Evolutionary conservation across 2,888 invertebrate genomes (phyloP).

Genomic region (Acanthacorydalis orientalis): DNA sequence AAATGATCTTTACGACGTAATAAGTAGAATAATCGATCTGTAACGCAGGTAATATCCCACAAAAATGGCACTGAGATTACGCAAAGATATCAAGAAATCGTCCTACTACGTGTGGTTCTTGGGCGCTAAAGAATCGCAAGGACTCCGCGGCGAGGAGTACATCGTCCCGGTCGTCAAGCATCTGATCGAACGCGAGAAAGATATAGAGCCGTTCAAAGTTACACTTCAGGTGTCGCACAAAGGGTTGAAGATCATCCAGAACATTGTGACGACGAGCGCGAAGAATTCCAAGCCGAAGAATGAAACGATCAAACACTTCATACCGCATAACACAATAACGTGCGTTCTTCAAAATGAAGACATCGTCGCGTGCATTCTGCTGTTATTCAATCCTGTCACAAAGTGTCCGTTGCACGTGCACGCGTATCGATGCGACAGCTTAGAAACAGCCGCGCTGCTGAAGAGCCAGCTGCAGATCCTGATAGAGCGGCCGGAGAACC

Average conservation of each 20-base stretch:
- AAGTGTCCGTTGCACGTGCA: slow-evolving; percentile 92
- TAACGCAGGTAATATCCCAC: too few species aligned
- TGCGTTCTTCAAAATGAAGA: slow-evolving; percentile 83
- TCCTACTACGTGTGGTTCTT: slow-evolving; percentile 89
- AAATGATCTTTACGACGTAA: too few species aligned
- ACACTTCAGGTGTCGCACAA: slow-evolving; percentile 83
- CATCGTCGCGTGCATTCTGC: slow-evolving; percentile 80
- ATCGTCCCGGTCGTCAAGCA: slow-evolving; percentile 73
- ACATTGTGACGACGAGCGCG: slow-evolving; percentile 20
- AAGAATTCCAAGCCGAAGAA: slow-evolving; percentile 25
- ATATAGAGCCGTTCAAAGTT: slow-evolving; percentile 79
- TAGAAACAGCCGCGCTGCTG: slow-evolving; percentile 79
- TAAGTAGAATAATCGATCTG: too few species aligned
- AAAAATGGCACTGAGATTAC: slow-evolving; percentile 56
- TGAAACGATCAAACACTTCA: slow-evolving; percentile 78
- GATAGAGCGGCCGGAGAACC: slow-evolving; percentile 67
- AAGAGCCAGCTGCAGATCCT: slow-evolving; percentile 71
- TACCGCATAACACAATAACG: slow-evolving; percentile 85
- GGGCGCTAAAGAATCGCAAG: slow-evolving; percentile 88
- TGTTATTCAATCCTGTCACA: slow-evolving; percentile 87
- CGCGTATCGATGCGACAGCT: slow-evolving; percentile 85
- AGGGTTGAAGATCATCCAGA: slow-evolving; percentile 88
- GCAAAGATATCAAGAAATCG: slow-evolving; percentile 78
- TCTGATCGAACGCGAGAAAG: slow-evolving; percentile 66
- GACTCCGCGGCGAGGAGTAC: slow-evolving; percentile 68